Conservation (phyloP, 2,797 vertebrate species). For the Psittacula echo region DNA sequence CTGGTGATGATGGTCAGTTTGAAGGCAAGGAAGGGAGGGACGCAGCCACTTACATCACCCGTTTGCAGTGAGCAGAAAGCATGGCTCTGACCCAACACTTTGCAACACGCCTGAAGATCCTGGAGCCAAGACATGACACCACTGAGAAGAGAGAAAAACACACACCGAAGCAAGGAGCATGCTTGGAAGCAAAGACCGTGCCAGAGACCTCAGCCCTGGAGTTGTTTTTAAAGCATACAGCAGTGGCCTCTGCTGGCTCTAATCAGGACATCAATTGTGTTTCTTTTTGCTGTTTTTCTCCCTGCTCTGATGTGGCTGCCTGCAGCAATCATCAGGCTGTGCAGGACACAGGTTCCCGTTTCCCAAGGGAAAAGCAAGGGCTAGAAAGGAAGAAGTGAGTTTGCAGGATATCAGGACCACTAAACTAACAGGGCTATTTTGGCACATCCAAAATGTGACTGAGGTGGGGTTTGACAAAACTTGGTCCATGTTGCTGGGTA, state of each 20-base stretch:
- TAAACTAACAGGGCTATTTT: background rate
- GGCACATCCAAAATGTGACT: background rate
- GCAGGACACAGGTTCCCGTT: background rate
- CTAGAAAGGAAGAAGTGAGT: background rate
- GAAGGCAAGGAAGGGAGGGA: background rate
- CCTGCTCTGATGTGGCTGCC: background rate
- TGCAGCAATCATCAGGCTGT: background rate
- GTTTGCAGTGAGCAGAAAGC: background rate
- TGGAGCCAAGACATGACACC: slow-evolving; percentile 46
- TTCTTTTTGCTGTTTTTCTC: background rate
- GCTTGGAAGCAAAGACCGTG: background rate
- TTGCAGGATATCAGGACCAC: background rate
- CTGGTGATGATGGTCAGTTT: background rate
- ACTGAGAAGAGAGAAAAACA: background rate
- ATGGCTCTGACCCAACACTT: background rate
- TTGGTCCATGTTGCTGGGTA: background rate
- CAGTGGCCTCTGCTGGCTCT: slow-evolving; percentile 57
- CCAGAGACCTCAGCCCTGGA: background rate
- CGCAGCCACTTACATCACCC: background rate
- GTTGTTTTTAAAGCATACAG: slow-evolving; percentile 22
- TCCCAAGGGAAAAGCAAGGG: background rate
- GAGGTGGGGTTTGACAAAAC: background rate
- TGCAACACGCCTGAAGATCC: background rate
- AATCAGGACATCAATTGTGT: slow-evolving; percentile 13
- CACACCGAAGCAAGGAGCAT: background rate